Evolutionary conservation across 2,888 invertebrate species (phyloP), one percentile per base, ranked within the genome.

Genomic region (Geotrupes spiniger): DNA sequence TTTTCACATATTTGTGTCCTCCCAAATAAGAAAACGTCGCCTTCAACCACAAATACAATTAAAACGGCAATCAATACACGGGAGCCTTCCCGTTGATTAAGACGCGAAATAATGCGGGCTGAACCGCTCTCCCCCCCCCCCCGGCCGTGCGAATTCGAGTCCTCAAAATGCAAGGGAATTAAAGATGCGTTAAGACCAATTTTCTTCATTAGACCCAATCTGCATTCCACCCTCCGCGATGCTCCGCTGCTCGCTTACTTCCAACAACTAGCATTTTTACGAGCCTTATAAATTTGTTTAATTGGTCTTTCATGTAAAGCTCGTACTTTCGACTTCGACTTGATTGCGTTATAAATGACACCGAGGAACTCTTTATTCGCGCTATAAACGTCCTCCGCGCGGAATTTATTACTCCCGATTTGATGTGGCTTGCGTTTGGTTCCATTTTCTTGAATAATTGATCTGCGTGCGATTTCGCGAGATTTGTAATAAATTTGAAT

Each of bases 271-370:
- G 67, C 65, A 63, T 70, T 70, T 70, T 72, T 72, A 72, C 63
- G 65, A 65, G 66, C 63, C 66, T 66, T 67, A 73, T 71, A 72
- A 72, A 72, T 71, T 72, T 69, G 68, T 71, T 68, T 72, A 73
- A 73, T 72, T 72, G 68, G 59, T 63, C 64, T 66, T 67, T 66
- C 65, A 66, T 69, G 68, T 63, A 64, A 69, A 69, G 56, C 60
- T 57, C 49, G 55, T 52, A 53, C 51, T 49, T 58, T 56, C 47
- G 53, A 49, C 52, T 54, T 54, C 53, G 56, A 58, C 56, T 60
- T 56, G 57, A 58, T 58, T 58, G 57, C 53, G 53, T 56, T 56
- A 56, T 52, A 57, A 57, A 57, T 52, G 53, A 53, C 53, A 40
- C 37, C 47, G 43, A 42, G 47, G 37, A 49, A 52, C 46, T 54